Base-by-base conservation (phyloP, 1,140 invertebrate genomes). In the Leptinotarsa undecemlineata region DNA sequence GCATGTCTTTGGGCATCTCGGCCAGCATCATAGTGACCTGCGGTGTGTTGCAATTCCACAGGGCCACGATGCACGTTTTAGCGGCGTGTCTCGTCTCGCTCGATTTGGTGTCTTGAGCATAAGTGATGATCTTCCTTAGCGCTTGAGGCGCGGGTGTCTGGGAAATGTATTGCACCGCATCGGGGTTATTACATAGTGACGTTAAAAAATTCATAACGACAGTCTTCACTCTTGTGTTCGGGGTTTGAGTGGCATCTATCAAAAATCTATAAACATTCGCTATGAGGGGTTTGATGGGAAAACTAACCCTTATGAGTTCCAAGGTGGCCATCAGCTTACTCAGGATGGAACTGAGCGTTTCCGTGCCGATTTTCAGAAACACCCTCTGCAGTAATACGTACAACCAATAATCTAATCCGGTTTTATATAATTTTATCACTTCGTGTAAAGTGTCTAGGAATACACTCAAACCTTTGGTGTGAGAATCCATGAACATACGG, bases 401-500 rank as follows among this genome's bases (percentile, higher is more conserved):
- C 0, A 98, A 86, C 96, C 96, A 98, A 83, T 96, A 95, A 74
- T 92, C 90, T 14, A 99, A 87, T 78, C 98, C 95, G 75, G 91
- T 89, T 75, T 91, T 92, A 86, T 98, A 95, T n/a, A 93, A 91
- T 92, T 92, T 75, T 66, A 98, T 92, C 73, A 98, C 86, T 82
- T 98, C 96, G 77, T 94, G 93, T 19, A 98, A 88, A 0, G 95
- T 95, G 81, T 98, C 97, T 79, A 98, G 86, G 86, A 98, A 97
- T 72, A 98, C 86, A 67, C 94, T 94, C 85, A 98, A 96, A 66
- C 98, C 95, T 87, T 98, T 98, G 3, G 95, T 97, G 84, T 98
- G 96, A n/a, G 95, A 94, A 85, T 98, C 96, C 90, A 97, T 96
- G 81, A 98, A 98, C 94, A 98, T 96, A 87, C 96, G 95, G 62